phyloP scores from a whole-genome alignment of 2,113 vertebrate genomes.

The Microcebus murinus region DNA sequence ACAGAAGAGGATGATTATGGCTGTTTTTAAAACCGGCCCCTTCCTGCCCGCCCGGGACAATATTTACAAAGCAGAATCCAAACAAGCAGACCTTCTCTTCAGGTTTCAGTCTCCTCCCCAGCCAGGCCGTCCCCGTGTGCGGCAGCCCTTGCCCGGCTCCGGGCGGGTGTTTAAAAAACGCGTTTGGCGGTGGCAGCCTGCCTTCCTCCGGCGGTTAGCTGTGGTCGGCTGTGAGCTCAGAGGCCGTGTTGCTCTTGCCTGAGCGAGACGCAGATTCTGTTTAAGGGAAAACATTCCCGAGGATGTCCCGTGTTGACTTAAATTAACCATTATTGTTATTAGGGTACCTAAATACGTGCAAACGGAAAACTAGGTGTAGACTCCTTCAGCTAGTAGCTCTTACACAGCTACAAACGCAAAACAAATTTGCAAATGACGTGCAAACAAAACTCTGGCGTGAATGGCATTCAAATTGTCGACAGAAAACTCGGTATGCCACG shows the following conservation, averaged over 20 bases:
- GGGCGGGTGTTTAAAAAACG: background rate
- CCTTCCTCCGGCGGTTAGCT: background rate
- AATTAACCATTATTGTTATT: background rate
- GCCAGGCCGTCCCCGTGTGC: background rate
- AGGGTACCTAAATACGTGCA: background rate
- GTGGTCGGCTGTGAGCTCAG: background rate
- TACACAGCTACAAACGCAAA: background rate
- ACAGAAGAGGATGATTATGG: conserved; percentile 12
- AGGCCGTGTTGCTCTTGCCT: background rate
- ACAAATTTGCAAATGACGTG: background rate
- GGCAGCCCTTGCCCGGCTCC: background rate
- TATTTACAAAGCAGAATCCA: conserved; percentile 69
- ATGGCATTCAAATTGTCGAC: background rate
- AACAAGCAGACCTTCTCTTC: conserved; percentile 62
- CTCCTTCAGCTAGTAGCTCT: background rate
- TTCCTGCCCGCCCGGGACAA: conserved; percentile 66
- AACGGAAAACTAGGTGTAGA: background rate
- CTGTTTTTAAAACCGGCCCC: conserved; percentile 64
- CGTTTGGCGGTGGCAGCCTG: background rate
- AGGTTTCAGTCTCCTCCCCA: background rate
- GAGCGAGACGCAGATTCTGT: background rate
- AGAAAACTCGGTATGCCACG: rapidly evolving
- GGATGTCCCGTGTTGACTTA: background rate
- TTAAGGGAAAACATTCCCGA: background rate
- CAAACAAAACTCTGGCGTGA: background rate